These are phyloP conservation scores for Embidobia sp. DNA, from an alignment of 2,888 invertebrate species.

Conservation along the genomic window DNA sequence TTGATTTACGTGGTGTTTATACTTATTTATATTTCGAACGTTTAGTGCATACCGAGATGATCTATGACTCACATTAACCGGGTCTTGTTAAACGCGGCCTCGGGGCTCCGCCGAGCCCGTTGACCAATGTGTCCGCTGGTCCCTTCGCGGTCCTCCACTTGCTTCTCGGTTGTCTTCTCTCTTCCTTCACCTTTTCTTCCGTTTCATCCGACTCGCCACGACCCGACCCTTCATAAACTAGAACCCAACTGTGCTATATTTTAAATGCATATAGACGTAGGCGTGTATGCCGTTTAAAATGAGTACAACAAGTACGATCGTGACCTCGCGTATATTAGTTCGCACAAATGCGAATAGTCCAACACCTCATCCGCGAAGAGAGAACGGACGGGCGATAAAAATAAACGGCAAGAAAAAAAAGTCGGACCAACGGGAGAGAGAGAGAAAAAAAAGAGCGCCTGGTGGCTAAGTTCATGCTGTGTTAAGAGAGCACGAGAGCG, in stretches of 20 bases:
- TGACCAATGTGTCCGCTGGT: constrained; percentile 63
- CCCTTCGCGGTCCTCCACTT: constrained; percentile 58
- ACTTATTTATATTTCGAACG: constrained; percentile 79
- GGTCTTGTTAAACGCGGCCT: constrained; percentile 80
- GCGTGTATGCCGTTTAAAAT: constrained; percentile 79
- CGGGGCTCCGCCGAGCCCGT: constrained; percentile 68
- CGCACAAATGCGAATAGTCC: constrained; percentile 72
- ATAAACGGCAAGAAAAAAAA: constrained; percentile 51
- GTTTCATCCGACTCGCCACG: constrained; percentile 72
- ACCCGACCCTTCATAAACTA: constrained; percentile 81
- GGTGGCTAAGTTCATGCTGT: constrained; percentile 30
- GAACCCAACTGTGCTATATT: constrained; percentile 80
- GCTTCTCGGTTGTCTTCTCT: constrained; percentile 45
- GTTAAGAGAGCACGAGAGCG: constrained; percentile 42
- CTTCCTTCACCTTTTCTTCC: constrained; percentile 58
- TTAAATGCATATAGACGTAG: constrained; percentile 80
- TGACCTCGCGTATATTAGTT: constrained; percentile 72
- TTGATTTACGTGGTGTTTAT: constrained; percentile 80
- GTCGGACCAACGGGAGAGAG: too few species aligned
- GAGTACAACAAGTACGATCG: constrained; percentile 74
- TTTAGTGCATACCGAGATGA: constrained; percentile 79
- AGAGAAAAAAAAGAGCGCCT: constrained; percentile 18
- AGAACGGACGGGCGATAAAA: constrained; percentile 35
- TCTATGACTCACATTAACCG: constrained; percentile 80
- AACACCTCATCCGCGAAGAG: constrained; percentile 74